Percentiles rank a stretch among this genome's conserved stretches.
Conservation (phyloP, 2,113 vertebrate genomes). For the Ailuropoda melanoleuca region DNA sequence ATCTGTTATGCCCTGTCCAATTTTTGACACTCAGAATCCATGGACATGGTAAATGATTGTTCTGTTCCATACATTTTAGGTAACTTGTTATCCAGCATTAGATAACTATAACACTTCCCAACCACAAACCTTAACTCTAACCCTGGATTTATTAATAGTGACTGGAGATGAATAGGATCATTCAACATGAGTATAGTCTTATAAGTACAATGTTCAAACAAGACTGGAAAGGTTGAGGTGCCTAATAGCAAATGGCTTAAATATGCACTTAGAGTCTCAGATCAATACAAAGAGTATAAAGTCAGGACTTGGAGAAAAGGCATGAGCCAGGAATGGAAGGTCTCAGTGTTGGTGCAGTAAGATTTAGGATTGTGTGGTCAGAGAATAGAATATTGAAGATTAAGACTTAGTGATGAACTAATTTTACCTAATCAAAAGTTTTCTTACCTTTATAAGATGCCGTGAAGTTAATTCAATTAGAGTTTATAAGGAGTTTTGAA, state of each 20-base stretch:
- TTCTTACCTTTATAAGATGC: neutral
- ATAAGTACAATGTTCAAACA: neutral
- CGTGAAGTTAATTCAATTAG: neutral
- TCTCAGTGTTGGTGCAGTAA: neutral
- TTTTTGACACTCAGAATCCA: neutral
- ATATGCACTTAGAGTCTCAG: neutral
- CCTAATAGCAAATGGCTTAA: neutral
- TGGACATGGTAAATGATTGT: neutral
- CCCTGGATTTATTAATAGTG: neutral
- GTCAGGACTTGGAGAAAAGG: neutral
- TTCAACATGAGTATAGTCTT: neutral
- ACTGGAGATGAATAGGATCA: neutral
- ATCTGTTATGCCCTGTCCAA: neutral
- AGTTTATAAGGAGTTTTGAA: neutral
- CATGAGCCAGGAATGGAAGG: rapidly evolving
- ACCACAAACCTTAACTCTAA: neutral
- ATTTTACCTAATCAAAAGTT: neutral
- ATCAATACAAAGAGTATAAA: neutral
- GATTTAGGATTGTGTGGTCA: neutral
- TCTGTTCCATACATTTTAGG: neutral
- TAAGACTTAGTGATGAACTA: neutral
- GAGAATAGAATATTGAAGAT: neutral
- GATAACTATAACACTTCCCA: neutral
- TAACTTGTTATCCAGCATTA: neutral
- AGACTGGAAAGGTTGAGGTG: neutral